Evolutionary conservation across 2,797 vertebrate genomes (phyloP), one percentile per base, ranked within the genome.

Genomic region (Garrulus glandarius): DNA sequence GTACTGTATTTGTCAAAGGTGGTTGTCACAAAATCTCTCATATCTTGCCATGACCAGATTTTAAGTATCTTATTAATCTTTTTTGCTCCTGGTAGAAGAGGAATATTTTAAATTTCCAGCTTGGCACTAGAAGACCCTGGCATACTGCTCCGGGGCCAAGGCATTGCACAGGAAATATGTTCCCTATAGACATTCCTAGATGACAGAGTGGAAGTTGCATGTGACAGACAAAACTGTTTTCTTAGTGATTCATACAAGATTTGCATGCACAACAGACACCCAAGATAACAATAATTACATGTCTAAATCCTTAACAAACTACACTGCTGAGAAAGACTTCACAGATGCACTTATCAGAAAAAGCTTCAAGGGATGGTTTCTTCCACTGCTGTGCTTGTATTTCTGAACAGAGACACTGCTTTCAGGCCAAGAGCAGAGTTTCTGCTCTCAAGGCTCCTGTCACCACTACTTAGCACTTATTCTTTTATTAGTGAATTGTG

Each of bases 221-320:
- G 16, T 65, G 71, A 92, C 81, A 94, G 78, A 92, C 67, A 60
- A 82, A 88, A 84, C 50, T 91, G 63, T 89, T 91, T 96, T 94
- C 64, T 72, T 76, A 72, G 39, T 85, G 94, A 95, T 87, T 94
- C 91, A 92, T 57, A n/a, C 43, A 61, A 78, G 68, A 94, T 92
- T 92, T 95, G 49, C 60, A 77, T 84, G 71, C 72, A 52, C 50
- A 89, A 67, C 36, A 96, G 84, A 91, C 72, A 95, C 74, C 21
- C 36, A 85, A 81, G 13, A 37, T 29, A 74, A 86, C 44, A 83
- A 78, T 84, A 95, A 92, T 92, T 92, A 81, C 78, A 74, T 47
- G 29, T 61, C 34, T 87, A 90, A 85, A 76, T 70, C 46, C 63
- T 92, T 89, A 89, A 84, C 71, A 94, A 95, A 77, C 68, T 63